phyloP scores from a whole-genome alignment of 2,113 vertebrate genomes.

The Sciurus niger region DNA sequence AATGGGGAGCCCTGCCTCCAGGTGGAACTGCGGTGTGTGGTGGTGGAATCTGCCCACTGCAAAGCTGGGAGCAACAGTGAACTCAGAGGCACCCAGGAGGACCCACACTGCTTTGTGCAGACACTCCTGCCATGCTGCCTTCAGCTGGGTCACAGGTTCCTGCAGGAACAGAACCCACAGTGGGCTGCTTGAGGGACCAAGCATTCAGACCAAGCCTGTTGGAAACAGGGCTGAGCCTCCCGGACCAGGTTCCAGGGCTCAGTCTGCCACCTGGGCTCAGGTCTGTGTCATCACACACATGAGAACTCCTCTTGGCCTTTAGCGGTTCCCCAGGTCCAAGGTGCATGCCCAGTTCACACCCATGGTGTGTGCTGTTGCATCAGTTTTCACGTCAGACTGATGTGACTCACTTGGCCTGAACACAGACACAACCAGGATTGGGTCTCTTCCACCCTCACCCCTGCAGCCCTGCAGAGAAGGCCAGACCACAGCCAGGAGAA shows the following conservation, averaged over 20 bases:
- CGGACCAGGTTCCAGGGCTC: background rate
- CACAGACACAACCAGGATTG: background rate
- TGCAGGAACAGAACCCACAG: background rate
- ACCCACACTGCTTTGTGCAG: fast-evolving
- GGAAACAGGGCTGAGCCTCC: background rate
- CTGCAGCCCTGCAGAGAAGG: background rate
- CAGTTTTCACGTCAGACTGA: background rate
- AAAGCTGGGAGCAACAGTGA: fast-evolving
- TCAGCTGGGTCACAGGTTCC: background rate
- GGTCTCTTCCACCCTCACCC: background rate
- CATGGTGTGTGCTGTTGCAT: too few relatives aligned
- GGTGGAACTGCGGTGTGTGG: too few relatives aligned
- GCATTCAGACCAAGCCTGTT: background rate
- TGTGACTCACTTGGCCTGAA: background rate
- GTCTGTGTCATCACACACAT: background rate
- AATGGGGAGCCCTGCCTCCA: too few relatives aligned
- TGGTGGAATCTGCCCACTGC: background rate
- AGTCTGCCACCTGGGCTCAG: background rate
- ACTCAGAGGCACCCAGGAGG: background rate
- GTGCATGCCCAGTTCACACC: background rate
- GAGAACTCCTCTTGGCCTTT: background rate
- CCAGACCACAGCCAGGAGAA: background rate
- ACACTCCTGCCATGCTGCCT: background rate
- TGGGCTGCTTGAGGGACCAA: background rate
- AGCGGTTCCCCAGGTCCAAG: too few relatives aligned